Conservation (phyloP, 2,888 invertebrate genomes). For the Xestobium rufovillosum region DNA sequence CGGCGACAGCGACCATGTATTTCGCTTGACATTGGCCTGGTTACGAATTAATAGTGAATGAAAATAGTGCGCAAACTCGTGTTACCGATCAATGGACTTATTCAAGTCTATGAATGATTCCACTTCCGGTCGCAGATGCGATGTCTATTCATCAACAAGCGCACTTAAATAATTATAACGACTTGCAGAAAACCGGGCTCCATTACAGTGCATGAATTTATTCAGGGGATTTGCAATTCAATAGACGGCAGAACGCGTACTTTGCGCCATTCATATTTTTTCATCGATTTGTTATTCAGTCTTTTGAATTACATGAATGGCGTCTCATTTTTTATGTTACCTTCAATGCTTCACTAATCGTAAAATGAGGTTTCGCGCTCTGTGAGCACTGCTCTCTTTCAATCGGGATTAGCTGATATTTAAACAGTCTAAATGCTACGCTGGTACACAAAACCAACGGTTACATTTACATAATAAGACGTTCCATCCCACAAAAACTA, state of each 20-base stretch:
- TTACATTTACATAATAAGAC: too few species aligned
- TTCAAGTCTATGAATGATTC: slow-evolving; percentile 16
- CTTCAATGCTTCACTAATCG: too few species aligned
- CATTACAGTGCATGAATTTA: slow-evolving; percentile 15
- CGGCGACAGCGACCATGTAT: too few species aligned
- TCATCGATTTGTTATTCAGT: too few species aligned
- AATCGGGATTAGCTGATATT: too few species aligned
- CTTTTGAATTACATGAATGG: too few species aligned
- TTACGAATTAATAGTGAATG: slow-evolving; percentile 23
- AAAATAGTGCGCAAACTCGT: slow-evolving; percentile 21
- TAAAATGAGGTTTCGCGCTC: too few species aligned
- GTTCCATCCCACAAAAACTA: too few species aligned
- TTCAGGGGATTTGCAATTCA: slow-evolving; percentile 23
- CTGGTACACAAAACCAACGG: too few species aligned
- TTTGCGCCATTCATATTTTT: slow-evolving; percentile 1
- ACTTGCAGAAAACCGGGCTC: slow-evolving; percentile 11
- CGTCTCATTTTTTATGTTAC: too few species aligned
- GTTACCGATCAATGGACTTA: slow-evolving; percentile 24
- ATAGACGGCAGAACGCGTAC: slow-evolving; percentile 18
- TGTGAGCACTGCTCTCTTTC: too few species aligned
- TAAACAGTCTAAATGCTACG: too few species aligned
- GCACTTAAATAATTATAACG: slow-evolving; percentile 7
- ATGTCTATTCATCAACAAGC: slow-evolving; percentile 7
- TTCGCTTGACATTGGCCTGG: slow-evolving; percentile 23
- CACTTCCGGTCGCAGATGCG: slow-evolving; percentile 14